A percentile compares a stretch with the other conserved stretches of the same genome.
Evolutionary conservation across 2,888 invertebrate genomes (phyloP).

Genomic region (Dastarcus helophoroides): DNA sequence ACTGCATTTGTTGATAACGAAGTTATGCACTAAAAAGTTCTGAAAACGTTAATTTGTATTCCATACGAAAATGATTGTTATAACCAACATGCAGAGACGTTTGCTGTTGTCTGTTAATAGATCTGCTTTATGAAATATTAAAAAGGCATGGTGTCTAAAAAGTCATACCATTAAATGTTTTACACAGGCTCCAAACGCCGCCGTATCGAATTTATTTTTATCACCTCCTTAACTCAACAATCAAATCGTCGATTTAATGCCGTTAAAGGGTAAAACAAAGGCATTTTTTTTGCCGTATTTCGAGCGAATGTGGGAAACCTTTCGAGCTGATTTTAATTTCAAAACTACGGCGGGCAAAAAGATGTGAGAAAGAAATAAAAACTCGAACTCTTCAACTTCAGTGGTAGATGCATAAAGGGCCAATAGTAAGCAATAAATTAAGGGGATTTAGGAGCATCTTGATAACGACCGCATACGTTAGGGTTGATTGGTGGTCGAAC

Average conservation of each 20-base stretch:
- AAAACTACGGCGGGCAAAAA: too few relatives aligned
- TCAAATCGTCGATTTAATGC: constrained; percentile 17
- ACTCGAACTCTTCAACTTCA: too few relatives aligned
- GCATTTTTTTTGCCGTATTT: constrained; percentile 16
- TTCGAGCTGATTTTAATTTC: constrained; percentile 6
- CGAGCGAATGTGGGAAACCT: constrained; percentile 20
- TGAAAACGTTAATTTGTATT: background rate
- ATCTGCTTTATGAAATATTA: constrained; percentile 27
- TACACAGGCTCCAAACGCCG: constrained; percentile 22
- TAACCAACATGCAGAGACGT: background rate
- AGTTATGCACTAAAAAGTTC: too few relatives aligned
- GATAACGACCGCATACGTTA: too few relatives aligned
- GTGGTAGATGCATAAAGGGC: too few relatives aligned
- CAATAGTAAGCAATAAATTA: too few relatives aligned
- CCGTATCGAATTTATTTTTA: constrained; percentile 29
- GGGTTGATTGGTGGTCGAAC: too few relatives aligned
- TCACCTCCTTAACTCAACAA: constrained; percentile 22
- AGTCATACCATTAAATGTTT: constrained; percentile 31
- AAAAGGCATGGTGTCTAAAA: constrained; percentile 26
- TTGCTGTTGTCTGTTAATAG: constrained; percentile 19
- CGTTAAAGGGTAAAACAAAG: constrained; percentile 20
- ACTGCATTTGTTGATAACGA: too few relatives aligned
- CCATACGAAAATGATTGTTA: constrained; percentile 8
- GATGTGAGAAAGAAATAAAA: too few relatives aligned
- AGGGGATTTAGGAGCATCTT: too few relatives aligned